Evolutionary conservation across 2,797 vertebrate genomes (phyloP).

Genomic region (Squalus acanthias): DNA sequence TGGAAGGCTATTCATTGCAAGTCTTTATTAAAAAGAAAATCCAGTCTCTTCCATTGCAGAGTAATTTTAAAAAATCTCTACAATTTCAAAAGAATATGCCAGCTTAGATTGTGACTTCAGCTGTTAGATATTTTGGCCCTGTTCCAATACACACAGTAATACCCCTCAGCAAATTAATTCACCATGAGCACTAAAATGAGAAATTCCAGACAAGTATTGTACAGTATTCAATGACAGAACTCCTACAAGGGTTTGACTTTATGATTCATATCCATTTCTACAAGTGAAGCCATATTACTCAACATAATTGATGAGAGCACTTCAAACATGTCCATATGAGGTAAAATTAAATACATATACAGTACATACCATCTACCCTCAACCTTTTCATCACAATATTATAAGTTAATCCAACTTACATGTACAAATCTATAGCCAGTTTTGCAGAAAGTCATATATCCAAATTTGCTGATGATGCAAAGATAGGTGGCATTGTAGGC

Average conservation of each 20-base stretch:
- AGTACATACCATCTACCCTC: background rate
- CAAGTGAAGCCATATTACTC: constrained; percentile 15
- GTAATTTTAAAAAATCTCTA: background rate
- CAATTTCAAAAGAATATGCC: background rate
- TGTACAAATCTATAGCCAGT: background rate
- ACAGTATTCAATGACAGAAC: background rate
- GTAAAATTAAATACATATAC: background rate
- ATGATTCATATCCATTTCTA: background rate
- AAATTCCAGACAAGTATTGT: constrained; percentile 1
- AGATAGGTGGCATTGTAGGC: too few relatives aligned
- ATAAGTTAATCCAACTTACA: background rate
- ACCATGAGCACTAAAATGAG: constrained; percentile 8
- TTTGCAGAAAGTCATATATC: background rate
- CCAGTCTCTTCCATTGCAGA: background rate
- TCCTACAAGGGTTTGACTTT: background rate
- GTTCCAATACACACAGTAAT: constrained; percentile 26
- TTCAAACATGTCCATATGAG: background rate
- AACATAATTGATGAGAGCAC: background rate
- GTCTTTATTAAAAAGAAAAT: background rate
- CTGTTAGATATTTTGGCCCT: constrained; percentile 8
- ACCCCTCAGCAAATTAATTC: constrained; percentile 9
- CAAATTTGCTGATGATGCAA: too few relatives aligned
- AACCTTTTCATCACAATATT: background rate
- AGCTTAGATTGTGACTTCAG: constrained; percentile 32
- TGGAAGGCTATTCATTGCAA: background rate